phyloP scores from a whole-genome alignment of 2,888 invertebrate species.

The Agonum fuliginosum region DNA sequence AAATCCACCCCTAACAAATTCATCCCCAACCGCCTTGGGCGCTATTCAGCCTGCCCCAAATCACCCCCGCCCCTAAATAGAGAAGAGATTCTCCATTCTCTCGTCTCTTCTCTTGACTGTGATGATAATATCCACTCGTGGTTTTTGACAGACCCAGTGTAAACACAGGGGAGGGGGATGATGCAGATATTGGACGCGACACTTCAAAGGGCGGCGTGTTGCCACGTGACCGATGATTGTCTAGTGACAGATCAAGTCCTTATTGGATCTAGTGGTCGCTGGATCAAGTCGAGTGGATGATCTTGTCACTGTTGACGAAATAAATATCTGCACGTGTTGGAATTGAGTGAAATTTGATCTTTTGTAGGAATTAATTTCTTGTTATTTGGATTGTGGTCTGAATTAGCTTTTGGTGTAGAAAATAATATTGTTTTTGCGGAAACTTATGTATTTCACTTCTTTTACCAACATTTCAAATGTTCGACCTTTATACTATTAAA shows the following conservation, averaged over 20 bases:
- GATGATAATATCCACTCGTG: conserved; percentile 30
- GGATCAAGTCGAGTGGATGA: conserved; percentile 31
- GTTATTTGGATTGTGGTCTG: neutral
- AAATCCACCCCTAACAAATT: conserved; percentile 20
- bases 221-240: conserved; percentile 33
- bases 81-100: neutral
- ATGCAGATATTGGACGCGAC: conserved; percentile 45
- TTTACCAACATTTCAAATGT: too few relatives aligned
- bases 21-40: conserved; percentile 10
- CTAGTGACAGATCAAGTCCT: conserved; percentile 38
- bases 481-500: too few relatives aligned
- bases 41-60: neutral
- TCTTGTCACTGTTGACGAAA: conserved; percentile 1
- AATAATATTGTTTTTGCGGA: too few relatives aligned
- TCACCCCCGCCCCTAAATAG: neutral
- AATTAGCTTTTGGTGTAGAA: too few relatives aligned
- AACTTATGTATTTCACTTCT: too few relatives aligned
- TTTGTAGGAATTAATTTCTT: conserved; percentile 15
- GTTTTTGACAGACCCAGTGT: conserved; percentile 47
- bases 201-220: conserved; percentile 36
- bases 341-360: neutral
- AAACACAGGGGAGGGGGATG: conserved; percentile 15
- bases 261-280: conserved; percentile 32
- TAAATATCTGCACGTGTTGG: neutral
- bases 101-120: conserved; percentile 20